Percentiles rank a stretch among this genome's conserved stretches.
Conservation (phyloP, 2,888 invertebrate species). For the Tetramorium bicarinatum region DNA sequence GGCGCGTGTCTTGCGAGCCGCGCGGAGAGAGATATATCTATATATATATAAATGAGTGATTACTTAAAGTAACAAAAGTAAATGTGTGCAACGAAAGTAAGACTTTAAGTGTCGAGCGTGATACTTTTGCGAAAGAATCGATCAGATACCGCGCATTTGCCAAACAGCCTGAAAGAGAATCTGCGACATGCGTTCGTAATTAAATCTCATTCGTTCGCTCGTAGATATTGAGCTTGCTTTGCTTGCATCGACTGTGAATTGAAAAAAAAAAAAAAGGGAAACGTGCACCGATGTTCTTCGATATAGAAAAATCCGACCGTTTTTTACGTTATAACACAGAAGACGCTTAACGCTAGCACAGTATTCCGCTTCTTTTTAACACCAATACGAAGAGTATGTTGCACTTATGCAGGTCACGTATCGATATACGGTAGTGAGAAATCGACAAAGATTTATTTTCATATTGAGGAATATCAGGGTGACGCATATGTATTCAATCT, state of each 20-base stretch:
- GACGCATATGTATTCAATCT: constrained; percentile 64
- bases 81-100: constrained; percentile 72
- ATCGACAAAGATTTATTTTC: constrained; percentile 76
- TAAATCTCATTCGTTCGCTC: constrained; percentile 14
- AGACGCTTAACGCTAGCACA: constrained; percentile 3
- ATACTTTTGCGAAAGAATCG: not conserved
- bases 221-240: constrained; percentile 19
- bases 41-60: constrained; percentile 31
- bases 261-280: not conserved
- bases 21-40: constrained; percentile 4
- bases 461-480: constrained; percentile 79
- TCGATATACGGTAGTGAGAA: constrained; percentile 37
- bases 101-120: constrained; percentile 60
- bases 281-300: constrained; percentile 36
- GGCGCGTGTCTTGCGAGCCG: constrained; percentile 21
- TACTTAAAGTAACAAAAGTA: constrained; percentile 65
- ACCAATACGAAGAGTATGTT: constrained; percentile 58
- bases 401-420: constrained; percentile 56
- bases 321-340: not conserved
- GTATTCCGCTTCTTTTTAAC: constrained; percentile 48
- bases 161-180: constrained; percentile 18
- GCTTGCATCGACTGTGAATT: not conserved
- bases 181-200: constrained; percentile 9
- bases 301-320: constrained; percentile 20
- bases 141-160: constrained; percentile 20